Evolutionary conservation across 53 echinoderm and acorn worm genomes (phyloP), one percentile per base, ranked within the genome.

Genomic region (Hippasteria phrygiana): DNA sequence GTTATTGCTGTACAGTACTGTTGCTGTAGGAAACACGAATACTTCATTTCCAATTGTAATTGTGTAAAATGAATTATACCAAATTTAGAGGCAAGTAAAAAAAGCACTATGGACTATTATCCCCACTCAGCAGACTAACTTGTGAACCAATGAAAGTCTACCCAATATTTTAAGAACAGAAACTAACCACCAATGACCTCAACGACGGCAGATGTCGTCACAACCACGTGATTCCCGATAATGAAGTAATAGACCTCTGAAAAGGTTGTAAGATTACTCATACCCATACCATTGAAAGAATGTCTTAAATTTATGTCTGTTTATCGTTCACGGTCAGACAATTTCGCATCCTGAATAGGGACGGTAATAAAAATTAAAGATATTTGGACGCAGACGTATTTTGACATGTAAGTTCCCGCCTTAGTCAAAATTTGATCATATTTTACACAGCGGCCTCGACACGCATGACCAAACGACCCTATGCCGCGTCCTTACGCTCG

Each of bases 401-500:
- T 22, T 22, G 22, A 59, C 36, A 14, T 67, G 36, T 36, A 67
- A 35, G 69, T 67, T 67, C 69, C 69, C 69, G 69, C 69, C 69
- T n/a, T n/a, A n/a, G n/a, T n/a, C 34, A 67, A 67, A 67, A 35
- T 16, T 3, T 13, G 69, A 67, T 35, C 55, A 41, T 65, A 82
- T 82, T 64, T 82, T 42, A 45, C 42, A 26, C 27, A 63, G 13
- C n/a, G n/a, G 9, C 43, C 29, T 45, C 46, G 82, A 43, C 64
- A 64, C 32, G 24, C 31, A 6, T 82, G 82, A 31, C 82, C 82
- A 33, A 5, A 6, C 28, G 47, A 82, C 42, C 46, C 46, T 17
- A 66, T 45, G 46, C 64, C 82, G 65, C 66, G 47, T 66, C 66
- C 82, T 33, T 79, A 20, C 82, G 82, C 82, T 82, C 82, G 82